These are phyloP conservation scores for Arrhamphus sclerolepis DNA, from an alignment of 2,797 vertebrate species.

Conservation along the genomic window DNA sequence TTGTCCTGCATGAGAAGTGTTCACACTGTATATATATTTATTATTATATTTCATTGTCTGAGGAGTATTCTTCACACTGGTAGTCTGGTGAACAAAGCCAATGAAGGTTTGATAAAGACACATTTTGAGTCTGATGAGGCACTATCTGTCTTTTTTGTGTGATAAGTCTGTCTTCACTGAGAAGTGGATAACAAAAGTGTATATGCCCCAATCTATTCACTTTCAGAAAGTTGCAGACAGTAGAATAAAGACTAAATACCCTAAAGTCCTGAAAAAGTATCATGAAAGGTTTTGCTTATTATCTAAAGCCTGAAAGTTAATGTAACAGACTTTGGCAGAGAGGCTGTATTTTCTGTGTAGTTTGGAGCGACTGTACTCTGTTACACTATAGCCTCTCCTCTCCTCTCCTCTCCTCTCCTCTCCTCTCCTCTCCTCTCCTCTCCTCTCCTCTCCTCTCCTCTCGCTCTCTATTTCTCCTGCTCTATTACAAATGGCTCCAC, in stretches of 20 bases:
- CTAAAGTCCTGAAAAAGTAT: constrained; percentile 49
- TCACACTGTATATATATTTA: constrained; percentile 63
- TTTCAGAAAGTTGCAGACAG: constrained; percentile 39
- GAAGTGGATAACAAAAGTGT: constrained; percentile 57
- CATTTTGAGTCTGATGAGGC: constrained; percentile 60
- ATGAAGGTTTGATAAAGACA: constrained; percentile 66
- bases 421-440: too few relatives aligned
- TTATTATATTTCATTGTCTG: constrained; percentile 66
- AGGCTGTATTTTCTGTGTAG: constrained; percentile 13
- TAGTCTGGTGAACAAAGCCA: constrained; percentile 66
- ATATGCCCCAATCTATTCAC: constrained; percentile 55
- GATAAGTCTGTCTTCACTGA: constrained; percentile 66
- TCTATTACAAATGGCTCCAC: constrained; percentile 59
- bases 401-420: constrained; percentile 7
- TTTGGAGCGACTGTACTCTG: constrained; percentile 5
- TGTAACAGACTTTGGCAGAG: constrained; percentile 19
- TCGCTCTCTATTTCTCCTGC: not conserved
- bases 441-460: constrained; percentile 11
- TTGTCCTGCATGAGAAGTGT: constrained; percentile 60
- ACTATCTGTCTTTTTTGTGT: constrained; percentile 57
- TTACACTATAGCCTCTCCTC: not conserved
- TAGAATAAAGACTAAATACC: constrained; percentile 57
- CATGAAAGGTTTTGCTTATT: constrained; percentile 49
- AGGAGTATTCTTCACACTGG: constrained; percentile 41
- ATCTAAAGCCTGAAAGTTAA: constrained; percentile 56